Conservation (phyloP, 2,113 vertebrate species). For the Pristiophorus japonicus region DNA sequence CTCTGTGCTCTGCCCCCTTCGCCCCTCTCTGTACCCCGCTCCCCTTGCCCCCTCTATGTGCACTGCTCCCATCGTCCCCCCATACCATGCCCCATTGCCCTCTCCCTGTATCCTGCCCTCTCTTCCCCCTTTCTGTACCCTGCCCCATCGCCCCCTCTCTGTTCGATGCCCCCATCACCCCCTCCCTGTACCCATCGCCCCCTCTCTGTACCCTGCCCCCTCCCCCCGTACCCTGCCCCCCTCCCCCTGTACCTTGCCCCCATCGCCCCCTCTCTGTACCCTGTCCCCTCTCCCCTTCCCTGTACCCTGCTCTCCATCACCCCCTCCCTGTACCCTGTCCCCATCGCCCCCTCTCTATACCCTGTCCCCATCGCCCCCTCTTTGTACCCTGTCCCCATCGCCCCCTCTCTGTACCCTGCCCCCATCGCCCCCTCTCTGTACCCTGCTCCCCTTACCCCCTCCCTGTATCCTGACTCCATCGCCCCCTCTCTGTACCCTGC, state of each 20-base stretch:
- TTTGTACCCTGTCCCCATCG: not conserved
- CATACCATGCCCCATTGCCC: too few relatives aligned
- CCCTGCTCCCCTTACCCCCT: not conserved
- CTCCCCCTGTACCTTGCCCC: not conserved
- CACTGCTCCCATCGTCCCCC: too few relatives aligned
- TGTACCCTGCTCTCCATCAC: too few relatives aligned
- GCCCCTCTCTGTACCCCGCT: too few relatives aligned
- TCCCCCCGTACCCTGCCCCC: not conserved
- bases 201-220: not conserved
- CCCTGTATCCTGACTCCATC: not conserved
- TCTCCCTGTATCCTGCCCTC: not conserved
- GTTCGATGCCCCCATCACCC: not conserved
- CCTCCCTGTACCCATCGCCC: not conserved
- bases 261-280: not conserved
- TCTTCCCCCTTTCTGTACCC: too few relatives aligned
- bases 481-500: not conserved
- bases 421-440: not conserved
- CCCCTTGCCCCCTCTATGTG: too few relatives aligned
- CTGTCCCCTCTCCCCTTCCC: not conserved
- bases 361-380: not conserved
- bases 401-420: not conserved
- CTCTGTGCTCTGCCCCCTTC: not conserved
- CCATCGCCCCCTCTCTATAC: not conserved
- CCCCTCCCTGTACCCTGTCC: not conserved
- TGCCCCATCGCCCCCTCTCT: not conserved